These are phyloP conservation scores for Smutsia gigantea DNA, from an alignment of 2,797 vertebrate species.

Conservation along the genomic window DNA sequence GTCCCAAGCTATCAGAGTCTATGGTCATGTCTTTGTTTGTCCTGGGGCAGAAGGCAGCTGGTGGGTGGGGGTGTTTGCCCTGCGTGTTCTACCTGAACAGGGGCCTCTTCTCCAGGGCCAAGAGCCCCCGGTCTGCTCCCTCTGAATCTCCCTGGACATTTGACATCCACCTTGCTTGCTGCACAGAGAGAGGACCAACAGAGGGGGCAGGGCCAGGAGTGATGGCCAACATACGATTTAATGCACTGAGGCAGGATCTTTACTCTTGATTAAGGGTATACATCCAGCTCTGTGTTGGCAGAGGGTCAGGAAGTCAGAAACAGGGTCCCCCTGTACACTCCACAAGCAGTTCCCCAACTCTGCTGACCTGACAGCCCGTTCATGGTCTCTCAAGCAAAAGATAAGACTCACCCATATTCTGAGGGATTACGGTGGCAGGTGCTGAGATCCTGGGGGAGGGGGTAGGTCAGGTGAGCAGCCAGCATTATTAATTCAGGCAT, in stretches of 20 bases:
- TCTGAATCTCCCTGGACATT: not conserved
- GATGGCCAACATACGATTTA: not conserved
- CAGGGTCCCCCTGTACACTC: not conserved
- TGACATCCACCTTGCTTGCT: not conserved
- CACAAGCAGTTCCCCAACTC: not conserved
- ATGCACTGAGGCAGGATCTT: not conserved
- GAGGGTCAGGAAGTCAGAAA: not conserved
- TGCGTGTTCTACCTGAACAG: not conserved
- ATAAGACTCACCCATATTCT: not conserved
- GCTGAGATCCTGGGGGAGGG: slow-evolving; percentile 48
- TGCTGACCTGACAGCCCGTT: not conserved
- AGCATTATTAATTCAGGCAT: slow-evolving; percentile 75
- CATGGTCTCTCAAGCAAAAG: not conserved
- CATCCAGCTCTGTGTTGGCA: not conserved
- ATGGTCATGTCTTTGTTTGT: not conserved
- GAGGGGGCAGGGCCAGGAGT: not conserved
- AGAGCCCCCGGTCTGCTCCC: not conserved
- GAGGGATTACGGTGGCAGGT: slow-evolving; percentile 25
- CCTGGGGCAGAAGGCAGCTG: not conserved
- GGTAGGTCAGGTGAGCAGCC: slow-evolving; percentile 69
- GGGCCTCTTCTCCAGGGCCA: not conserved
- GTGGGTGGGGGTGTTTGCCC: too few species aligned
- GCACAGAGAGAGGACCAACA: not conserved
- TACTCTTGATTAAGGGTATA: not conserved
- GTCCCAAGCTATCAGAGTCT: not conserved